A percentile compares a stretch with the other conserved stretches of the same genome.
Conservation (phyloP, 1,140 invertebrate species). For the Drosophila grimshawi region DNA sequence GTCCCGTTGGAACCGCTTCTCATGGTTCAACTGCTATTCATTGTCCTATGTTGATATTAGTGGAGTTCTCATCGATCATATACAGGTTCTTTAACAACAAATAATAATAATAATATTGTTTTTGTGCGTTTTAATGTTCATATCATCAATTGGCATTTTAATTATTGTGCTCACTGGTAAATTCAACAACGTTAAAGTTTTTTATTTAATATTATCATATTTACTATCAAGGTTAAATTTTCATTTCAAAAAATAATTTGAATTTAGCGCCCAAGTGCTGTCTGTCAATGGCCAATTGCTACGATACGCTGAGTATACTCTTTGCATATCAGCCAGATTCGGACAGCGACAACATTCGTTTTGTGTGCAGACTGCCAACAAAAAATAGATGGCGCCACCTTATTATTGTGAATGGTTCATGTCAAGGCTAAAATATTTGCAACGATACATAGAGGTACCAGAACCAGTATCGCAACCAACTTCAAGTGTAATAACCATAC, state of each 20-base stretch:
- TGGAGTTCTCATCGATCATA: conserved; percentile 11
- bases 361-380: background rate
- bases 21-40: conserved; percentile 48
- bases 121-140: background rate
- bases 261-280: background rate
- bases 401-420: background rate
- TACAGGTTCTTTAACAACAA: background rate
- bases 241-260: background rate
- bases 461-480: too few relatives aligned
- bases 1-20: conserved; percentile 19
- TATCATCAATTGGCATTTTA: background rate
- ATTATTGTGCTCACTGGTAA: background rate
- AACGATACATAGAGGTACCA: too few relatives aligned
- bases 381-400: conserved; percentile 3
- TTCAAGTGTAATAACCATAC: too few relatives aligned
- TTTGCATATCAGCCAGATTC: background rate
- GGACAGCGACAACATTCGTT: background rate
- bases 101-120: background rate
- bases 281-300: background rate
- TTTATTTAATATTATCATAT: background rate
- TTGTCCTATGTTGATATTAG: conserved; percentile 38
- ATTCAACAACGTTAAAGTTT: background rate
- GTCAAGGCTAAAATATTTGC: background rate
- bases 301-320: background rate
- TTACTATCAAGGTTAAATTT: background rate